Evolutionary conservation across 2,888 invertebrate genomes (phyloP), one percentile per base, ranked within the genome.

Genomic region (Neoaliturus tenellus): DNA sequence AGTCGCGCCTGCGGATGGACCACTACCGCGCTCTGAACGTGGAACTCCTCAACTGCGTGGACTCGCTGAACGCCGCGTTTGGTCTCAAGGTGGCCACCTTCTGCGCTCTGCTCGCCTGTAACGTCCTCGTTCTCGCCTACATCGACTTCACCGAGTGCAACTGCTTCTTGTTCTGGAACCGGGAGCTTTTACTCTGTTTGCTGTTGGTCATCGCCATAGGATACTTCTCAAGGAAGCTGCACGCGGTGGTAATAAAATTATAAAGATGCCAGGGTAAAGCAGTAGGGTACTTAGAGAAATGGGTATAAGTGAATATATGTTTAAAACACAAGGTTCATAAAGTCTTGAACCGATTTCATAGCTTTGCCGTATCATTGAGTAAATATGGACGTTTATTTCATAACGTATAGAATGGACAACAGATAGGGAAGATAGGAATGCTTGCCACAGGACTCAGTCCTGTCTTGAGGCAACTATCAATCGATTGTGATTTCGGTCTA

Each of bases 101-200:
- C 28, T 62, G 62, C 62, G 2, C 62, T 1, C 17, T 62, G 12
- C 6, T 62, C 1, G 62, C 28, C 1, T 8, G 6, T 1, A 12
- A 62, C 28, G 62, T 28, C 14, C 4, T 62, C 8, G 14, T 31
- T 12, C 0, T 17, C 28, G n/a, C 62, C 25, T 62, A 62, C 62
- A 14, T 25, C 10, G 62, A 62, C 31, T 62, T 62, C 28, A 62
- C 25, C 28, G 14, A 12, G 0, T 62, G 62, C 14, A 0, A 28
- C 62, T 62, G 62, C 17, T 62, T 62, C 17, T 31, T 62, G 0
- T 62, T 62, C 62, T 62, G 62, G 62, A 62, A 31, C 28, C 25
- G 5, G 1, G 62, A 62, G 28, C 1, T 62, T 28, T 12, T 14
- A 3, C 31, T 62, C 28, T 62, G 62, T 12, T 14, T 62, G 1